Evolutionary conservation across 2,113 vertebrate species (phyloP), one percentile per base, ranked within the genome.

Genomic region (Setophaga petechia): DNA sequence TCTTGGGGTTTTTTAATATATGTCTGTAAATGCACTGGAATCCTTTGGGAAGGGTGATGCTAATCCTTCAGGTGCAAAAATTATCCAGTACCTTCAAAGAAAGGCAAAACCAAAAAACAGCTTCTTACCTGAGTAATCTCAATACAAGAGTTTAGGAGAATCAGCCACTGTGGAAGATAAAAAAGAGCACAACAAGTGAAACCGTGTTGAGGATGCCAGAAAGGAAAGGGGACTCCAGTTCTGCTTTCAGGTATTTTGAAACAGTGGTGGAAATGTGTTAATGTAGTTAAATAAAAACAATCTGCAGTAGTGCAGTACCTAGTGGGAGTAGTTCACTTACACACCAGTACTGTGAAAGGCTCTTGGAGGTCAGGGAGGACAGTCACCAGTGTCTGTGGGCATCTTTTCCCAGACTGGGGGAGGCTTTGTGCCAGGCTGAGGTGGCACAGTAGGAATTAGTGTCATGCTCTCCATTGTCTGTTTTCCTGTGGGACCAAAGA

Each of bases 21-120:
- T 30, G 15, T 91, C 90, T 96, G 41, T 46, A 97, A 96, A 94
- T 87, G 80, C 31, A 58, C 82, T 96, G 67, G 72, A 96, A 96
- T 84, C 23, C 35, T 96, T 66, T 71, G 87, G 63, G 66, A 90
- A 82, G 63, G 49, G 31, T 52, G 81, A n/a, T 31, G 67, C 89
- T 94, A 39, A 86, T 90, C 44, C 68, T 89, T 71, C 28, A 89
- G 37, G 35, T 61, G 57, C 23, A 35, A 59, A 91, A 82, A 68
- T 67, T 58, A 58, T 22, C 16, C 35, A 43, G 13, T 69, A 76
- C 4, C 24, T 83, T 88, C 52, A 82, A 59, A 82, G 24, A 87
- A 67, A 85, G 35, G 15, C 35, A 85, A 79, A 54, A n/a, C 5
- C 21, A 61, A 67, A 33, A 43, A 85, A 12, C 27, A 35, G 8